A percentile compares a stretch with the other conserved stretches of the same genome.
Evolutionary conservation across 2,113 vertebrate genomes (phyloP).

Genomic region (Prionailurus bengalensis): DNA sequence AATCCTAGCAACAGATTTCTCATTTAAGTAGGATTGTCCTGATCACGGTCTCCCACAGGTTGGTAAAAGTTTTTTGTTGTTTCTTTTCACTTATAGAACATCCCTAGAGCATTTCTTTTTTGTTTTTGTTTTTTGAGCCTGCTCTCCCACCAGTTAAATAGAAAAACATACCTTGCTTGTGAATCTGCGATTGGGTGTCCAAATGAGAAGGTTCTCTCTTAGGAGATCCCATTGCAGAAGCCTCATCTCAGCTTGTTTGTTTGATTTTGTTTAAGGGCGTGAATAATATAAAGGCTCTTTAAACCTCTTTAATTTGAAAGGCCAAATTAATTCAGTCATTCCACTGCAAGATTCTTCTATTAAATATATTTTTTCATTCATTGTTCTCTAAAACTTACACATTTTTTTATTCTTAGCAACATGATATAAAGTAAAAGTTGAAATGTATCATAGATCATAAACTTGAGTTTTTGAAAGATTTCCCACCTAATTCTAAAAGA

Average conservation of each 20-base stretch:
- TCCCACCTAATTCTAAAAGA: neutral
- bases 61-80: slow-evolving; percentile 70
- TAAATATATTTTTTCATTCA: neutral
- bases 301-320: neutral
- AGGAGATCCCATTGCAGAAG: neutral
- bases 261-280: slow-evolving; percentile 33
- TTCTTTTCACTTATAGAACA: slow-evolving; percentile 41
- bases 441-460: neutral
- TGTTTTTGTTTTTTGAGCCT: neutral
- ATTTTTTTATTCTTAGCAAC: neutral
- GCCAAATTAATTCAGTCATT: neutral
- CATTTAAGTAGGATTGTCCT: slow-evolving; percentile 50
- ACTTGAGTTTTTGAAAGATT: neutral
- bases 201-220: neutral
- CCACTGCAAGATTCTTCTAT: neutral
- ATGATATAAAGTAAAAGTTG: neutral
- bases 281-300: neutral
- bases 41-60: slow-evolving; percentile 74
- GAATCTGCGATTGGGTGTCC: neutral
- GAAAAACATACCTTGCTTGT: slow-evolving; percentile 54
- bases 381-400: neutral
- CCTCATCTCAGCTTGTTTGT: neutral
- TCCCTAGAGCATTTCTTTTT: slow-evolving; percentile 26
- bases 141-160: neutral
- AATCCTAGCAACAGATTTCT: slow-evolving; percentile 83